phyloP scores from a whole-genome alignment of 1,140 invertebrate genomes.

The Caerostris extrusa region DNA sequence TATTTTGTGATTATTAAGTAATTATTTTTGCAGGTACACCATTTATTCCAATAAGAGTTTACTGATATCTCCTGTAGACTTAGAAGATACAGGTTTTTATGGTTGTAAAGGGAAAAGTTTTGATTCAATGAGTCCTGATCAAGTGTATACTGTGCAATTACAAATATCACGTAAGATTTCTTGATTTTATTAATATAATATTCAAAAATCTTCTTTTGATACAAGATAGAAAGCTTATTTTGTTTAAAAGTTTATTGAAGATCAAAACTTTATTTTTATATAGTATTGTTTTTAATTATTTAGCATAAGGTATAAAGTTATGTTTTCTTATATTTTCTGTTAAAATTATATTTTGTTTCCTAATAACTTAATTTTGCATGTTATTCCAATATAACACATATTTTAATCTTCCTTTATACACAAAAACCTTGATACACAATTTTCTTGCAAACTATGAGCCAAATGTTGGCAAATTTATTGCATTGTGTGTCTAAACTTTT shows the following conservation, averaged over 20 bases:
- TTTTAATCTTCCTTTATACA: too few species aligned
- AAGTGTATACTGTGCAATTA: conserved; percentile 86
- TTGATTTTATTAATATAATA: too few species aligned
- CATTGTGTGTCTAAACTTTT: too few species aligned
- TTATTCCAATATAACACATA: too few species aligned
- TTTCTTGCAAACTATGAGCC: too few species aligned
- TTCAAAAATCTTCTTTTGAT: too few species aligned
- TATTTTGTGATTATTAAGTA: background rate
- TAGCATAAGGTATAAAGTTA: background rate
- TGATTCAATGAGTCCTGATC: conserved; percentile 82
- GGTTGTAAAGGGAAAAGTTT: conserved; percentile 86
- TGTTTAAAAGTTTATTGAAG: background rate
- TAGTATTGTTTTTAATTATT: background rate
- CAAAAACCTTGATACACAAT: too few species aligned
- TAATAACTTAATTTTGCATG: too few species aligned
- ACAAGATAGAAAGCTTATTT: background rate
- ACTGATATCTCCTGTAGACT: conserved; percentile 80
- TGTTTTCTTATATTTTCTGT: too few species aligned
- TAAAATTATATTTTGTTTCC: too few species aligned
- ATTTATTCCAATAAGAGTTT: conserved; percentile 81
- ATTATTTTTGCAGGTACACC: conserved; percentile 79
- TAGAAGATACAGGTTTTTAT: conserved; percentile 81
- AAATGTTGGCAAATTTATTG: too few species aligned
- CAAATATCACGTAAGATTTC: conserved; percentile 86
- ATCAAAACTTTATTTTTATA: background rate